Base-by-base conservation (phyloP, 2,113 vertebrate genomes). In the Sylvicapra grimmia region DNA sequence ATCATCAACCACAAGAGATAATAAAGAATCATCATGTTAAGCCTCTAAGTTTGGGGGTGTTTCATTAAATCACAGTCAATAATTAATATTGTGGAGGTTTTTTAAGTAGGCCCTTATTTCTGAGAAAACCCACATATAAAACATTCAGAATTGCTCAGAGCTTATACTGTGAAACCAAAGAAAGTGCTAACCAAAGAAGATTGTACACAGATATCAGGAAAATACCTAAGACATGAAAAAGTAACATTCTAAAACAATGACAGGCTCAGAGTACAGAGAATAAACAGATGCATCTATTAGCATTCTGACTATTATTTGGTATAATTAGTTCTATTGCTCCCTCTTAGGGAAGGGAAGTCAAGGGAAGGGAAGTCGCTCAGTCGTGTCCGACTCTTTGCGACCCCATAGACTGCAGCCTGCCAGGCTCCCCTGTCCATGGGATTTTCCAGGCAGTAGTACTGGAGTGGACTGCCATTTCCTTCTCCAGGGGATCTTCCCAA, bases 211-310 rank as follows among this genome's bases (percentile, higher is more conserved):
- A 12, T 65, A 58, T 59, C 87, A 98, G 68, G 92, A 99, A 99
- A 98, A 98, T 97, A 92, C 95, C 98, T 94, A 99, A 98, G 98
- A 99, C 98, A 84, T 98, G 96, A 98, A 97, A 90, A 89, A 85
- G 44, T 63, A 31, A 36, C 10, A 11, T 44, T 33, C 3, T 44
- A 63, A 49, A 90, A 65, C 33, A 79, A 89, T 25, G 36, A 56
- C 56, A 96, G 68, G 23, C 31, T 25, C 9, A 27, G 33, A 18
- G 18, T 18, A 21, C 12, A 31, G 33, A 84, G n/a, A 54, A 93
- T 27, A 44, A 97, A 90, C 29, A 58, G 86, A 92, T 54, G 23
- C 94, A 63, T 94, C 79, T 47, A 4, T 18, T 3, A 11, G 18
- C 40, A 29, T 8, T 33, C 54, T 31, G 36, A 53, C 8, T 93